These are phyloP conservation scores for Campylorhamphus procurvoides DNA, from an alignment of 2,113 vertebrate genomes.

Conservation along the genomic window DNA sequence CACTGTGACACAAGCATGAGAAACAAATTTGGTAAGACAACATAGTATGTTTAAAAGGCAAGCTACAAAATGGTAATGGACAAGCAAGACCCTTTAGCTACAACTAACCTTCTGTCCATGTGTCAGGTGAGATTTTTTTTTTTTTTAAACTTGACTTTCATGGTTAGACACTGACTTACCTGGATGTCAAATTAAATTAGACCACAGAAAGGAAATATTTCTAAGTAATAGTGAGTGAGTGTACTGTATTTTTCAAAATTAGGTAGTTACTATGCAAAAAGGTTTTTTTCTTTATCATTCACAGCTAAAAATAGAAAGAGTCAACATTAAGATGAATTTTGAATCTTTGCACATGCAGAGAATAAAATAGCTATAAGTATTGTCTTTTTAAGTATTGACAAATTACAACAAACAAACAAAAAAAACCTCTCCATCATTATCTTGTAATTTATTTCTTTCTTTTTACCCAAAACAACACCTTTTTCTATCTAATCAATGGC, in stretches of 20 bases:
- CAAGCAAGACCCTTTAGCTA: conserved; percentile 24
- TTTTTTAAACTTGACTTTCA: neutral
- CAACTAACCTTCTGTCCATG: neutral
- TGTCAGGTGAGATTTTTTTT: neutral
- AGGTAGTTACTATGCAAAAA: neutral
- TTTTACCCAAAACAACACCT: neutral
- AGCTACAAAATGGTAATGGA: conserved; percentile 6
- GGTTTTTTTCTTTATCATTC: fast-evolving
- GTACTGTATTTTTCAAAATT: neutral
- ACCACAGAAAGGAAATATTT: neutral
- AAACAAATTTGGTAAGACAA: conserved; percentile 27
- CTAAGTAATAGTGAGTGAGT: neutral
- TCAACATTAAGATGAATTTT: neutral
- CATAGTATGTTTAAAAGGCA: neutral
- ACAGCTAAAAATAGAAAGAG: neutral
- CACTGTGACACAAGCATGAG: neutral
- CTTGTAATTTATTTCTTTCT: neutral
- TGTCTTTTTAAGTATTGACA: too few species aligned
- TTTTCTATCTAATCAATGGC: neutral
- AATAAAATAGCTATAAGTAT: neutral
- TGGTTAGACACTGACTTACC: conserved; percentile 40
- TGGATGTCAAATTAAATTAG: conserved; percentile 40
- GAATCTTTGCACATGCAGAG: neutral
- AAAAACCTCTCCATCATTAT: neutral
- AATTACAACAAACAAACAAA: too few species aligned